Base-by-base conservation (phyloP, 2,113 vertebrate species). In the Amazona vittata region DNA sequence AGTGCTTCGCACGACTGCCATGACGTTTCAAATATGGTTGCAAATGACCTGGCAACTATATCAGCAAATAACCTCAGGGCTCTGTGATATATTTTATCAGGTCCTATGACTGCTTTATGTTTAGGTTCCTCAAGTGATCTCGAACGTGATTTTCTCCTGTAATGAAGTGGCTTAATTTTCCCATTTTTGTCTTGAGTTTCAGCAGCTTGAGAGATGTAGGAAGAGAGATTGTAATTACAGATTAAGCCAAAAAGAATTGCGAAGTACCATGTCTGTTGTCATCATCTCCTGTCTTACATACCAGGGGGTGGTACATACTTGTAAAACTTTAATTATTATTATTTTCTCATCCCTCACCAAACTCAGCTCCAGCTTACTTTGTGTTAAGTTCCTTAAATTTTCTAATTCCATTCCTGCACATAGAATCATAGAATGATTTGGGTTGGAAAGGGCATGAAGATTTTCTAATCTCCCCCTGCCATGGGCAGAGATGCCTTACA, bases 271-370 rank as follows among this genome's bases (percentile, higher is more conserved):
- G 25, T 31, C 25, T 26, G 11, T 53, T 62, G 11, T 33, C 17
- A 68, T 26, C 29, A 63, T 10, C 14, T 69, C 8, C n/a, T 49
- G 9, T n/a, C 20, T 33, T 60, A 41, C 47, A 35, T 62, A 43
- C 7, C 16, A 9, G 10, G 2, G 6, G 13, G 3, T 2, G 5
- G 5, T 14, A 52, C 13, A n/a, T 59, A n/a, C 55, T 57, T 57
- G 55, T 59, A 59, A 59, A 59, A 59, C 33, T 33, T 59, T n/a
- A n/a, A 57, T 57, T n/a, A n/a, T 57, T 57, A n/a, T n/a, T n/a
- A 57, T 59, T 57, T 33, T 57, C 20, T 59, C 33, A 35, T 60
- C 57, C 21, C 57, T 35, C 22, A 60, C 21, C 21, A 60, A 35
- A 60, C 57, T 60, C 57, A n/a, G 12, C 33, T n/a, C 33, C 33